Conservation (phyloP, 2,797 vertebrate genomes). For the Pseudochaenichthys georgianus region DNA sequence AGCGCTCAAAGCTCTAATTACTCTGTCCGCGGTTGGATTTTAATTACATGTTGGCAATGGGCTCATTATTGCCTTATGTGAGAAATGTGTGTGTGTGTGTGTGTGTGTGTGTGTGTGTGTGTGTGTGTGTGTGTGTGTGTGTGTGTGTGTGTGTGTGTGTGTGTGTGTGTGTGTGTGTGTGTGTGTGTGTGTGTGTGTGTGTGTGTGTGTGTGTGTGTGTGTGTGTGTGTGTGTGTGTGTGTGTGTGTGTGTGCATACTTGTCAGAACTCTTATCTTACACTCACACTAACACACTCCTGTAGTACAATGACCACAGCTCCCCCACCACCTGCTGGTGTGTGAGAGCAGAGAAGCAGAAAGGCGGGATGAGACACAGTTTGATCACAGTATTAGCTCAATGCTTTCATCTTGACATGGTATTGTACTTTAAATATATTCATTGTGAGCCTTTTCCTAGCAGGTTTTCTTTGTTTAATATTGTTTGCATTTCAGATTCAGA, state of each 20-base stretch:
- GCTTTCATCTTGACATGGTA: slow-evolving; percentile 25
- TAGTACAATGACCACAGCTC: slow-evolving; percentile 56
- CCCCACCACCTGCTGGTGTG: slow-evolving; percentile 64
- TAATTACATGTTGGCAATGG: slow-evolving; percentile 63
- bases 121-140: too few species aligned
- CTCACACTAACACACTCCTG: slow-evolving; percentile 61
- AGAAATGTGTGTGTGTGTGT: too few species aligned
- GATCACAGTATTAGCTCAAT: slow-evolving; percentile 25
- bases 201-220: not conserved
- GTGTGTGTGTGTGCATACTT: not conserved
- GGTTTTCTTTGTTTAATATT: not conserved
- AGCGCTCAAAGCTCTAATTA: slow-evolving; percentile 61
- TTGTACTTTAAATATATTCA: slow-evolving; percentile 19
- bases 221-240: too few species aligned
- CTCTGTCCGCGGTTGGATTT: slow-evolving; percentile 62
- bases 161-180: too few species aligned
- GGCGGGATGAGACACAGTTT: slow-evolving; percentile 29
- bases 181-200: not conserved
- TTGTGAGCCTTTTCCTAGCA: not conserved
- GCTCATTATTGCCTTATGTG: slow-evolving; percentile 40
- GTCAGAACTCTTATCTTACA: slow-evolving; percentile 57
- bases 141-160: too few species aligned
- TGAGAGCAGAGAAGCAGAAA: slow-evolving; percentile 47
- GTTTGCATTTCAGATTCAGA: not conserved
- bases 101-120: too few species aligned